Conservation (phyloP, 2,888 invertebrate species). For the Beris morrisii region DNA sequence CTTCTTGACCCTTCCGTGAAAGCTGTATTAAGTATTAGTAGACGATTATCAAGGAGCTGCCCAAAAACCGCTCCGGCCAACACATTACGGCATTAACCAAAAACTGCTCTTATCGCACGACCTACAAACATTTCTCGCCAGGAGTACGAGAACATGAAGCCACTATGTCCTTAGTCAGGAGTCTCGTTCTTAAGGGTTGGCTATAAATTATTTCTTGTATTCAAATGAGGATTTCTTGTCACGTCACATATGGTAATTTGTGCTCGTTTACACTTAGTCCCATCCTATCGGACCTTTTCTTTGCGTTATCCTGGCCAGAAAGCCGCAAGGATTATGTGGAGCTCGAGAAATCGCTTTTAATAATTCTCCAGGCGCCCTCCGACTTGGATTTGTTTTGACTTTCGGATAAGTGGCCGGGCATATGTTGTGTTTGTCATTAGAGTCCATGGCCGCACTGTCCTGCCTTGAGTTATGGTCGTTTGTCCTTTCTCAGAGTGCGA, state of each 20-base stretch:
- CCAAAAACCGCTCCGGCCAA: not conserved
- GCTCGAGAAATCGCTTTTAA: conserved; percentile 15
- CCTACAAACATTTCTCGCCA: not conserved
- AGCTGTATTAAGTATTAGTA: not conserved
- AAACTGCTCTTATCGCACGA: not conserved
- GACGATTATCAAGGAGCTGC: not conserved
- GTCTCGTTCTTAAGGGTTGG: conserved; percentile 18
- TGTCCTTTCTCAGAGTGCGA: conserved; percentile 9
- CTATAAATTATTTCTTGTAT: conserved; percentile 40
- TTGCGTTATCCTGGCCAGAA: conserved; percentile 10
- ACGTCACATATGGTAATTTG: conserved; percentile 46
- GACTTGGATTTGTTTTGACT: conserved; percentile 34
- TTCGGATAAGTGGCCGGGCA: conserved; percentile 35
- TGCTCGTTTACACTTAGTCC: conserved; percentile 38
- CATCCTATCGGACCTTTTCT: conserved; percentile 24
- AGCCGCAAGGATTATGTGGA: not conserved
- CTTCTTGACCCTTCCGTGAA: conserved; percentile 37
- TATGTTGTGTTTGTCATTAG: conserved; percentile 39
- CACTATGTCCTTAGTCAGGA: conserved; percentile 11
- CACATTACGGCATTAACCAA: not conserved
- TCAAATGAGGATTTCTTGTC: conserved; percentile 45
- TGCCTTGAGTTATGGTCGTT: conserved; percentile 35
- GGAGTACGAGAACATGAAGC: not conserved
- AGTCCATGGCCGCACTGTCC: not conserved
- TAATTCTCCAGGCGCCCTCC: conserved; percentile 11